Base-by-base conservation (phyloP, 2,797 vertebrate genomes). In the Sebastes glaucus region DNA sequence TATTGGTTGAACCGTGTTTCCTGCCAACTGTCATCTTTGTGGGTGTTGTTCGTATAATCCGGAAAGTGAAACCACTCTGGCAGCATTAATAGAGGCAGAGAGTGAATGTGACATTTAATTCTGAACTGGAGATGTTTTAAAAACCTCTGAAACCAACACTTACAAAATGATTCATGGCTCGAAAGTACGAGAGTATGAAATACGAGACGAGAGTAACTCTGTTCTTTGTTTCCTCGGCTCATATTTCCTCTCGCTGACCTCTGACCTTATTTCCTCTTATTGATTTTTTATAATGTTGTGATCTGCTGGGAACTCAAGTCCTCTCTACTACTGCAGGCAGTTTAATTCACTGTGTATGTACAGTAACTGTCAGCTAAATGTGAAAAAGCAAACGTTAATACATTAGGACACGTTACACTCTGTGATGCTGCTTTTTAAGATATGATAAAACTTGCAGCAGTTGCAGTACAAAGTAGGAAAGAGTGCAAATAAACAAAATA, bases 191-290 rank as follows among this genome's bases (percentile, higher is more conserved):
- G 7, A 53, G 38, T 2, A 5, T 65, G 65, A 14, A 79, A 86
- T 25, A 18, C 0, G 32, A 89, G 73, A 64, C 16, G 2, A n/a
- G 2, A n/a, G 68, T 20, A 59, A 70, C 63, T 32, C 27, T 23
- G 20, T 14, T 22, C 46, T n/a, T 23, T 0, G 7, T 60, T 74
- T 84, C 72, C 71, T 83, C n/a, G 0, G 69, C 49, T 85, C 80
- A 16, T 16, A 6, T 82, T 84, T 85, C 76, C 38, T 60, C 1
- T 68, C 42, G 7, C 20, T 73, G 74, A 91, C 84, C 74, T 23
- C 38, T 79, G 71, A 86, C 83, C 80, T 81, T 33, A 33, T 86
- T 74, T 77, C 32, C 71, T 61, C 71, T 77, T 38, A 78, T 78
- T 69, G 78, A 85, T 79, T 77, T 30, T n/a, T 77, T 23, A 38